A percentile compares a stretch with the other conserved stretches of the same genome.
These are phyloP conservation scores for Aphis gossypii DNA, from an alignment of 1,140 invertebrate genomes.

Conservation along the genomic window DNA sequence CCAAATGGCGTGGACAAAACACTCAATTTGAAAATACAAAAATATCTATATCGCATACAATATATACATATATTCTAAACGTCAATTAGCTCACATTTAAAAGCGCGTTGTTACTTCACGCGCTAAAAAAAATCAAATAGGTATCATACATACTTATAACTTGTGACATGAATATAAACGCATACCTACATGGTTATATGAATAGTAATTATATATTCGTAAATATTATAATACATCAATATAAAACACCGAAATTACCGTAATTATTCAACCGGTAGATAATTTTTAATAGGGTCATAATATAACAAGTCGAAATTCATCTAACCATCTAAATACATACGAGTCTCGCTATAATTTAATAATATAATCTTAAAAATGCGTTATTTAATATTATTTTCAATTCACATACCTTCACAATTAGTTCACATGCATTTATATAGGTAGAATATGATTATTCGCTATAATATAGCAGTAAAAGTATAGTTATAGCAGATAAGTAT, in stretches of 20 bases:
- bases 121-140: neutral
- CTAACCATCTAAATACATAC: neutral
- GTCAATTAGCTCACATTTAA: neutral
- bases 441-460: neutral
- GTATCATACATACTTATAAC: neutral
- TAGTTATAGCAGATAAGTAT: neutral
- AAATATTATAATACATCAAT: constrained; percentile 8
- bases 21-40: neutral
- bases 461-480: neutral
- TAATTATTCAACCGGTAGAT: neutral
- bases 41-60: neutral
- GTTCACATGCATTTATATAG: too few species aligned
- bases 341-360: neutral
- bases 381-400: neutral
- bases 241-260: neutral
- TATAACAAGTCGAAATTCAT: neutral
- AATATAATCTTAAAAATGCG: neutral
- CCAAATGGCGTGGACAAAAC: neutral
- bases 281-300: neutral
- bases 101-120: neutral
- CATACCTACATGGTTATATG: neutral
- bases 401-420: neutral
- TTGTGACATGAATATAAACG: neutral
- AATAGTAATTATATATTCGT: neutral
- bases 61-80: neutral